These are phyloP conservation scores for Phylloscopus trochilus DNA, from an alignment of 2,113 vertebrate species.

Conservation along the genomic window DNA sequence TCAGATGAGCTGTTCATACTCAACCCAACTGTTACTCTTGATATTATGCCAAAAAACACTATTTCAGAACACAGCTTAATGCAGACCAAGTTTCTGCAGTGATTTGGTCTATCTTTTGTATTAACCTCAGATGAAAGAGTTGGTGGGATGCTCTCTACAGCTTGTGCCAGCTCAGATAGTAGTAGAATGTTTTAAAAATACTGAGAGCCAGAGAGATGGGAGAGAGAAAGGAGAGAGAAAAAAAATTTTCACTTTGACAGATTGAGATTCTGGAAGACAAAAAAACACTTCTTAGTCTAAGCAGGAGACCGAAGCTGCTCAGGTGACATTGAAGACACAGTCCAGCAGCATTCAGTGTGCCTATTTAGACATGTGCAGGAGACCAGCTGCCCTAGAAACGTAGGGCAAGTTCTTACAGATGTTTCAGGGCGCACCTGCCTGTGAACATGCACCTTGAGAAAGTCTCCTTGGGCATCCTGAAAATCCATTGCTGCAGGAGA, in stretches of 20 bases:
- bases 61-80: slow-evolving; percentile 5
- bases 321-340: neutral
- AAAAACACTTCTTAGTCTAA: neutral
- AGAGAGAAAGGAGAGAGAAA: neutral
- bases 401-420: neutral
- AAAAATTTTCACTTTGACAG: neutral
- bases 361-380: neutral
- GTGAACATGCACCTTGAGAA: neutral
- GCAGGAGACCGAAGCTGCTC: neutral
- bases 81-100: neutral
- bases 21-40: neutral
- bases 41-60: neutral
- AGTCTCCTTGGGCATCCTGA: neutral
- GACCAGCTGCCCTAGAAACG: neutral
- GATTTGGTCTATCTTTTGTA: neutral
- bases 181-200: neutral
- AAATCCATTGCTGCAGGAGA: neutral
- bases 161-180: neutral
- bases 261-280: neutral
- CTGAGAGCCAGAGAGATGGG: neutral
- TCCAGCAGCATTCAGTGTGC: neutral
- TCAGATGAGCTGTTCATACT: neutral
- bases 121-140: neutral
- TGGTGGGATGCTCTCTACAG: neutral
- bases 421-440: neutral